Base-by-base conservation (phyloP, 2,113 vertebrate genomes). In the Pontoporia blainvillei region DNA sequence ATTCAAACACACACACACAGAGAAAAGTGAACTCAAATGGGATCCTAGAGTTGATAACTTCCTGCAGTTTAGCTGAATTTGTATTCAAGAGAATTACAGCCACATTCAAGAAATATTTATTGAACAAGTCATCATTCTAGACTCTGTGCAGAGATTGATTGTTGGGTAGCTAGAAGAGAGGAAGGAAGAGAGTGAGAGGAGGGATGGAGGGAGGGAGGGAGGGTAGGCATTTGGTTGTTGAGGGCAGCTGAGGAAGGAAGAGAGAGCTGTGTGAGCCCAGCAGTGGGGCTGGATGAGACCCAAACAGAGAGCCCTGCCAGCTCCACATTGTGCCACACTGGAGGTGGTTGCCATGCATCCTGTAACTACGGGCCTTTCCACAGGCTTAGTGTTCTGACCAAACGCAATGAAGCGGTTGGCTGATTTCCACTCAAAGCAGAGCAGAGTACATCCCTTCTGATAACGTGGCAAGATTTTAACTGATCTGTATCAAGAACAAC, bases 361-460 rank as follows among this genome's bases (percentile, higher is more conserved):
- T 64, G 27, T 62, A 82, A 82, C 78, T 27, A 92, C 29, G 2
- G 27, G 86, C 71, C 52, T 87, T 90, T 88, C 39, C 96, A 97
- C 87, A 96, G n/a, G 69, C 87, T 41, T 73, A 13, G 69, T 78
- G 46, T 95, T 97, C 93, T 81, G 46, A 95, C 89, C 91, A 88
- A 87, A 82, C 0, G 0, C 75, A 79, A 12, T 1, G 1, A 90
- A 67, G 54, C 95, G 95, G 90, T 92, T 96, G 95, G 83, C 83
- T 95, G 91, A 81, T 71, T 93, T 94, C 62, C 25, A 41, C 91
- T 62, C 67, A 94, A 66, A 93, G 86, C 61, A 66, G 73, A 96
- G 49, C 85, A 31, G 66, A 90, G 69, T 23, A 88, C 36, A 59
- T 36, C 41, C 29, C n/a, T 39, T 97, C 91, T 90, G 66, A 81